Evolutionary conservation across 2,888 invertebrate species (phyloP).

Genomic region (Axea sp.): DNA sequence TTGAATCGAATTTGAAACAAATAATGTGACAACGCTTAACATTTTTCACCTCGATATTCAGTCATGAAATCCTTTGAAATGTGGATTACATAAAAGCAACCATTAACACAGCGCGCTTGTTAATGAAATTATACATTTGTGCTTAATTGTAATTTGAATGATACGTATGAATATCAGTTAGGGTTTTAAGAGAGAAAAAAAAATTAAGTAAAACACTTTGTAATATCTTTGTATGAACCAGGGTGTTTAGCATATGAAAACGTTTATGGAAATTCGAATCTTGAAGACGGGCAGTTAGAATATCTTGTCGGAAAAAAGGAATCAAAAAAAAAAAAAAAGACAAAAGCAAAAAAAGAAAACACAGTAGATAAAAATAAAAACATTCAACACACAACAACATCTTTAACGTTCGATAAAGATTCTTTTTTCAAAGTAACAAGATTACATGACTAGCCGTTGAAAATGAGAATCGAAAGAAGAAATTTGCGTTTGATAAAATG

Average conservation of each 20-base stretch:
- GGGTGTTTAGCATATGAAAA: constrained; percentile 57
- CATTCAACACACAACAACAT: too few species aligned
- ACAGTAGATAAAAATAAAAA: too few species aligned
- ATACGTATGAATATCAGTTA: constrained; percentile 20
- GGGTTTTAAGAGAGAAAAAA: too few species aligned
- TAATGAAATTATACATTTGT: constrained; percentile 24
- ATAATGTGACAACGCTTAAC: constrained; percentile 44
- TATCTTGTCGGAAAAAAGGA: too few species aligned
- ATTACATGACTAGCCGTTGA: too few species aligned
- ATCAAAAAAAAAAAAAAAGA: too few species aligned
- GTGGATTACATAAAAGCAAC: constrained; percentile 1
- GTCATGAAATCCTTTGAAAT: constrained; percentile 2
- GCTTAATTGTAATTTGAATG: constrained; percentile 20
- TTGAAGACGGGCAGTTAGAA: neutral
- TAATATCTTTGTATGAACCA: constrained; percentile 47
- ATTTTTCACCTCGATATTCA: neutral
- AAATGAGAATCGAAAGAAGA: too few species aligned
- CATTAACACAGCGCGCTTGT: constrained; percentile 16
- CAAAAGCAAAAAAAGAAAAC: too few species aligned
- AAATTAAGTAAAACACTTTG: constrained; percentile 24
- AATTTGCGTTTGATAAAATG: too few species aligned
- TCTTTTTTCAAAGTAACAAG: too few species aligned
- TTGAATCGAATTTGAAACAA: constrained; percentile 29
- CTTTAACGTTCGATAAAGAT: too few species aligned
- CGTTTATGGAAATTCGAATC: too few species aligned